phyloP scores from a whole-genome alignment of 2,888 invertebrate genomes.

The Cabera pusaria region DNA sequence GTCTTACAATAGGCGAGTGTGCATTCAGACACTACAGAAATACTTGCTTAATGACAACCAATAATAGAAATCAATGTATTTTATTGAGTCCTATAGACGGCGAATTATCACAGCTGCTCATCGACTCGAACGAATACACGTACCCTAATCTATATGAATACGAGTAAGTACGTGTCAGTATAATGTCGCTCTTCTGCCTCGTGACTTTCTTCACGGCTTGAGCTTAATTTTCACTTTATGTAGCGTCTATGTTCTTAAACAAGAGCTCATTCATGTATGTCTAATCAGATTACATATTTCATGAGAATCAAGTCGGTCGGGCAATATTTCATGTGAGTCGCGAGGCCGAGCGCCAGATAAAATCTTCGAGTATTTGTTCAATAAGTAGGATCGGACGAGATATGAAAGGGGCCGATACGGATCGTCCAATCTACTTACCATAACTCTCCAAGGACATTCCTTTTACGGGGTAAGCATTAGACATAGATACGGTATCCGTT shows the following conservation, averaged over 20 bases:
- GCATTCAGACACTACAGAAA: slow-evolving; percentile 22
- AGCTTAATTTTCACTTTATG: slow-evolving; percentile 44
- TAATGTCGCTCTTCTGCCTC: not conserved
- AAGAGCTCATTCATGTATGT: slow-evolving; percentile 29
- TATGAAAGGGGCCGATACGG: slow-evolving; percentile 57
- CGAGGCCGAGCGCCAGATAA: slow-evolving; percentile 62
- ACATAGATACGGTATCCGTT: slow-evolving; percentile 37
- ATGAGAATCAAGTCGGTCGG: slow-evolving; percentile 53
- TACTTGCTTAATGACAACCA: slow-evolving; percentile 26
- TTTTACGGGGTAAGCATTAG: slow-evolving; percentile 37
- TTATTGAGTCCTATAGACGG: slow-evolving; percentile 10
- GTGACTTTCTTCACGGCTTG: slow-evolving; percentile 27
- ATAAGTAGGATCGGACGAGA: slow-evolving; percentile 59
- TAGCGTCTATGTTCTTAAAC: slow-evolving; percentile 40
- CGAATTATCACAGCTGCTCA: slow-evolving; percentile 13
- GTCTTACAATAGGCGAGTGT: slow-evolving; percentile 46
- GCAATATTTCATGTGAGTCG: slow-evolving; percentile 66
- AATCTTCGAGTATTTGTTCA: slow-evolving; percentile 63
- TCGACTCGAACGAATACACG: too few species aligned
- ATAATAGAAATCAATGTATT: slow-evolving; percentile 26
- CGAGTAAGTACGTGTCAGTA: too few species aligned
- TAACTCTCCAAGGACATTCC: slow-evolving; percentile 46
- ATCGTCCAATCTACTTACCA: slow-evolving; percentile 43
- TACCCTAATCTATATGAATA: too few species aligned
- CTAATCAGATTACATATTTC: slow-evolving; percentile 66